Evolutionary conservation across 1,140 invertebrate genomes (phyloP).

Genomic region (Drosophila santomea): DNA sequence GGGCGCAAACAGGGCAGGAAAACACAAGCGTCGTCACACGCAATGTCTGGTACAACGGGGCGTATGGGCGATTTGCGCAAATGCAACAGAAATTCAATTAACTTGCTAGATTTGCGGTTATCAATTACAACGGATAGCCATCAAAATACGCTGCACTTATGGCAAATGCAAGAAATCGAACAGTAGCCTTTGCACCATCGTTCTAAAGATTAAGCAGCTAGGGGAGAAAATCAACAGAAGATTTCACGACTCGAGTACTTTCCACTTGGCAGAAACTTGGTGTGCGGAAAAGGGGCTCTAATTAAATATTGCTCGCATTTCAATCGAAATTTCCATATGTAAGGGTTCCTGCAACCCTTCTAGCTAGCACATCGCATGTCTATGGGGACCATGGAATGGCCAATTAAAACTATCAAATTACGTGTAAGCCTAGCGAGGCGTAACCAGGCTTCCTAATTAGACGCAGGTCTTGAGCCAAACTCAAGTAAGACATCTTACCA

Average conservation of each 20-base stretch:
- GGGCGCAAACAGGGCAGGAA: constrained; percentile 26
- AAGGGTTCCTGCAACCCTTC: background rate
- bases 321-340: constrained; percentile 48
- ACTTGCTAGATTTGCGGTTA: constrained; percentile 51
- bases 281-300: constrained; percentile 11
- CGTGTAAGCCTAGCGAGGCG: constrained; percentile 47
- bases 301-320: constrained; percentile 46
- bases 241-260: constrained; percentile 2
- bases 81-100: constrained; percentile 78
- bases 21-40: constrained; percentile 1
- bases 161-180: constrained; percentile 23
- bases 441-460: constrained; percentile 58
- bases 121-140: constrained; percentile 62
- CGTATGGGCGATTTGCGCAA: constrained; percentile 59
- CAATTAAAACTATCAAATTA: constrained; percentile 82
- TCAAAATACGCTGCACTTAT: constrained; percentile 58
- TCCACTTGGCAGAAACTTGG: constrained; percentile 26
- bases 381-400: constrained; percentile 39
- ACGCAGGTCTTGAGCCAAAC: constrained; percentile 47
- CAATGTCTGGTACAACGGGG: constrained; percentile 1
- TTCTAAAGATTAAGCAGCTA: constrained; percentile 41
- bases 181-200: constrained; percentile 17
- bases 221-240: constrained; percentile 25
- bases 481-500: constrained; percentile 26
- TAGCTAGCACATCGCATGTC: background rate